Evolutionary conservation across 1,140 invertebrate genomes (phyloP), one percentile per base, ranked within the genome.

Genomic region (Drosophila malerkotliana): DNA sequence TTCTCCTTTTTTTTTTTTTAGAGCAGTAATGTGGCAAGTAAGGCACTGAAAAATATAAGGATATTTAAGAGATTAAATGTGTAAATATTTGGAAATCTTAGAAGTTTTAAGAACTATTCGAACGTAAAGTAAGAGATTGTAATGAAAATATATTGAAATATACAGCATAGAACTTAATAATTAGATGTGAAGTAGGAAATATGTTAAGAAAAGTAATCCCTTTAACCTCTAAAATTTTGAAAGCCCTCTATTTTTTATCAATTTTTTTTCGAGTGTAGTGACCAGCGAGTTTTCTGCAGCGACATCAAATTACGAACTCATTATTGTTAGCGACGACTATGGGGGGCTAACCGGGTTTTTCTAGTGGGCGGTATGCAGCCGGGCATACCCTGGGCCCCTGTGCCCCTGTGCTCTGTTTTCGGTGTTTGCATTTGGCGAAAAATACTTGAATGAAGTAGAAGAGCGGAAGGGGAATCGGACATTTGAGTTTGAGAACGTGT

Each of bases 251-350:
- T 3, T 44, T 44, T 4, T 4, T 44, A 14, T 44, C 6, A 10
- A 10, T 47, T 21, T 47, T 21, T 47, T 24, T 12, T 44, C n/a
- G 8, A 48, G 55, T 82, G 57, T 59, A 54, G 37, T 48, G 44
- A 54, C 58, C 69, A 68, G n/a, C 51, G 72, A 49, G 72, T 84
- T 87, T 85, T 85, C 66, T 87, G 82, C 83, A 82, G 62, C 83
- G 78, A 72, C 82, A 85, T 85, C 82, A 85, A 85, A 85, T 85
- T 85, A 85, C 82, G 82, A 85, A 85, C 82, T 85, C 82, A 85
- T 85, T 85, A 85, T 85, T 82, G 82, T 85, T 85, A 78, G 84
- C 68, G 58, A 88, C 79, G 76, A 77, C 72, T 75, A 85, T 79
- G 48, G 74, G 62, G 15, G 54, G 15, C 18, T 67, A 8, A 4